A percentile compares a stretch with the other conserved stretches of the same genome.
Conservation (phyloP, 2,797 vertebrate genomes). For the Scleropages formosus region DNA sequence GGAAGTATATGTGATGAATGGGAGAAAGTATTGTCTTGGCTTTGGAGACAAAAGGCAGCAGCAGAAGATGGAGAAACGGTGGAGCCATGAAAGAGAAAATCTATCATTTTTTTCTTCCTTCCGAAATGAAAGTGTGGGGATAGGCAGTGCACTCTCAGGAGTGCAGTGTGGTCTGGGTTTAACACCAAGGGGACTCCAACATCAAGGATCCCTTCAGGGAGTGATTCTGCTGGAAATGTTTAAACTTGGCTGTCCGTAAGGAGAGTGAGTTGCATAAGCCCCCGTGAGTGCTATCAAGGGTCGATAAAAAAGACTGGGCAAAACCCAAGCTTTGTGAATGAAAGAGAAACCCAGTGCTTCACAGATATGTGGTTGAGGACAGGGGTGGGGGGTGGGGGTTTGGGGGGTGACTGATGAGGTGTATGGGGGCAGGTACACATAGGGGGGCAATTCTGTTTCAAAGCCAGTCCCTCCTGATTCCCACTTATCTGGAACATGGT, state of each 20-base stretch:
- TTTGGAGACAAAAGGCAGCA: conserved; percentile 31
- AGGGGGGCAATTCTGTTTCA: background rate
- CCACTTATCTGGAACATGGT: background rate
- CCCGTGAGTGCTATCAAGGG: background rate
- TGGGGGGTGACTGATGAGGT: no score
- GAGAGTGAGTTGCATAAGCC: background rate
- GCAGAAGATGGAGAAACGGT: conserved; percentile 1
- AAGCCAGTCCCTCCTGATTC: conserved; percentile 1
- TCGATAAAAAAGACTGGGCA: background rate
- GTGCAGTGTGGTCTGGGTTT: background rate
- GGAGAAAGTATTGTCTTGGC: conserved; percentile 27
- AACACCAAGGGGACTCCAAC: background rate
- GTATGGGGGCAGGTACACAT: background rate
- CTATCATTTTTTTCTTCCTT: conserved; percentile 17
- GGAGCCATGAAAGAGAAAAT: conserved; percentile 21
- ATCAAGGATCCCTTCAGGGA: background rate
- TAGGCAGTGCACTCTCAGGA: background rate
- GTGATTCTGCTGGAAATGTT: background rate
- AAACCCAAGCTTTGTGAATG: background rate
- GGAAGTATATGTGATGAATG: conserved; percentile 4
- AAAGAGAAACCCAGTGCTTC: background rate
- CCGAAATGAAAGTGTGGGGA: background rate
- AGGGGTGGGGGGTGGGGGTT: background rate
- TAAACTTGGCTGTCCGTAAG: background rate
- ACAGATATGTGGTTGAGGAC: background rate